These are phyloP conservation scores for Rhodophaea formosa DNA, from an alignment of 2,888 invertebrate species.

Conservation along the genomic window DNA sequence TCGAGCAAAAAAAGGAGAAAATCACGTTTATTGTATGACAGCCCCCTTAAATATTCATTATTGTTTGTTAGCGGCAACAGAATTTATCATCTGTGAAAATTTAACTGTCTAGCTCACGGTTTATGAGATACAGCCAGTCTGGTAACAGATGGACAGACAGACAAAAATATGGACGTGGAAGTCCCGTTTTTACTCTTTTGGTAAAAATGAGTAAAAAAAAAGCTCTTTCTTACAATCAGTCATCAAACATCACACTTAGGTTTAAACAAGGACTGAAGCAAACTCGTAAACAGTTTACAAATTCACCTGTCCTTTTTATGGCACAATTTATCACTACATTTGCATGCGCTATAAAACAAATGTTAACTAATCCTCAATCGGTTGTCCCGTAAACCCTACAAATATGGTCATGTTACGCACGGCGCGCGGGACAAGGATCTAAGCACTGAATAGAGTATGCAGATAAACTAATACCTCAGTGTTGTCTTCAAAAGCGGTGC, in stretches of 20 bases:
- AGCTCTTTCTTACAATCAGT: too few species aligned
- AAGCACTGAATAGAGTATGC: not conserved
- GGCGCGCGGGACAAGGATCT: conserved; percentile 1
- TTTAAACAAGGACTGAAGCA: not conserved
- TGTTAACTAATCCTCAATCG: conserved; percentile 15
- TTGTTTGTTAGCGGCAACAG: too few species aligned
- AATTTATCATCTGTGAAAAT: too few species aligned
- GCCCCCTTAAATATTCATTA: too few species aligned
- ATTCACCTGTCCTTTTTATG: conserved; percentile 11
- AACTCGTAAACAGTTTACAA: conserved; percentile 11
- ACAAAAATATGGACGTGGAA: too few species aligned
- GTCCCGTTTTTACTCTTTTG: too few species aligned
- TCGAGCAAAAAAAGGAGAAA: too few species aligned
- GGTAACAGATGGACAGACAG: too few species aligned
- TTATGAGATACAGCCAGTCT: too few species aligned
- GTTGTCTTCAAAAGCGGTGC: not conserved
- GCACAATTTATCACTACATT: conserved; percentile 10
- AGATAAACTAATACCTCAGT: not conserved
- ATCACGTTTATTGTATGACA: too few species aligned
- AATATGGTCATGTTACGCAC: conserved; percentile 15
- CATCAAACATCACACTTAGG: not conserved
- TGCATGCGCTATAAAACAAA: conserved; percentile 13
- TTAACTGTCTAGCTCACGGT: too few species aligned
- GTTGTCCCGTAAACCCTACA: conserved; percentile 11
- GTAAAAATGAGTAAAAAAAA: too few species aligned